phyloP scores from a whole-genome alignment of 2,113 vertebrate species.

The Passer domesticus region DNA sequence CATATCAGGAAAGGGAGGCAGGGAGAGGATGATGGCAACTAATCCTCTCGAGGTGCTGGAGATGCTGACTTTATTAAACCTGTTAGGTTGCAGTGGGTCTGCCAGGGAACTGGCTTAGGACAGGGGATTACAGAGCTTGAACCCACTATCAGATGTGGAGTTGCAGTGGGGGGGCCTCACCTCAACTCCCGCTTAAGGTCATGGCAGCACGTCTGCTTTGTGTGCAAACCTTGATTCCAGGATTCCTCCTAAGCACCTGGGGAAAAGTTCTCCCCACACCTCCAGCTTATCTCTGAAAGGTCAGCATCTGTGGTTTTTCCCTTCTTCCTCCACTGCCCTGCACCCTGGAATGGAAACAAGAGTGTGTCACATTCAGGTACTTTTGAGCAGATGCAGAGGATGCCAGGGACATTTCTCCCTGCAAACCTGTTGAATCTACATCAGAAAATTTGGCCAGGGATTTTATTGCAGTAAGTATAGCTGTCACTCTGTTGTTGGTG shows the following conservation, averaged over 20 bases:
- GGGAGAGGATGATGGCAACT: neutral
- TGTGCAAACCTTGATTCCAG: neutral
- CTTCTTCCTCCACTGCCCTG: rapidly evolving
- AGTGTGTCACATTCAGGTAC: neutral
- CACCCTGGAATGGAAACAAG: neutral
- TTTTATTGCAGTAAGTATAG: neutral
- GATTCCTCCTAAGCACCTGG: neutral
- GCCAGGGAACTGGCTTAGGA: neutral
- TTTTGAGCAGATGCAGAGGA: neutral
- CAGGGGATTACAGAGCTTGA: neutral
- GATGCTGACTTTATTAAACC: neutral
- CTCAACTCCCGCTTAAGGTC: neutral
- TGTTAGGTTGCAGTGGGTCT: neutral
- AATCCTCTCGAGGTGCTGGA: constrained; percentile 19
- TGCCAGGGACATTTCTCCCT: neutral
- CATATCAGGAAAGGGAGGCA: neutral
- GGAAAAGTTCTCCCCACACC: neutral
- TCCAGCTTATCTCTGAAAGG: neutral
- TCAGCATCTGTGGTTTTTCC: neutral
- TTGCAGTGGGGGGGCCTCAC: neutral
- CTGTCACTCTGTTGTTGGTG: neutral
- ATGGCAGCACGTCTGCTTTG: neutral
- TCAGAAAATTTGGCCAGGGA: neutral
- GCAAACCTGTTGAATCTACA: neutral
- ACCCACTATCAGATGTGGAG: neutral